Percentiles rank a stretch among this genome's conserved stretches.
Conservation (phyloP, 2,888 invertebrate genomes). For the Falcaria lacertinaria region DNA sequence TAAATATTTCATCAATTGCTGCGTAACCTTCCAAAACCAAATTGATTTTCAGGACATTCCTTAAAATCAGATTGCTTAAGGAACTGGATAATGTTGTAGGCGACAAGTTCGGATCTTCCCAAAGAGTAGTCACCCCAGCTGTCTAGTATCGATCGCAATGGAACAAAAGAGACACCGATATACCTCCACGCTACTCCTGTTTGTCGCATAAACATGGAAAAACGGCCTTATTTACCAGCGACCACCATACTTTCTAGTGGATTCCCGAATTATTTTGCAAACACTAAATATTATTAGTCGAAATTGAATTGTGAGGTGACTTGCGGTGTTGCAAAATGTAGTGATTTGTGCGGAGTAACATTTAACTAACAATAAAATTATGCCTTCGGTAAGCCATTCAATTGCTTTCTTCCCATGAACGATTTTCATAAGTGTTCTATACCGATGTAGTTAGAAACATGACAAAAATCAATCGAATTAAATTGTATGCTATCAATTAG, state of each 20-base stretch:
- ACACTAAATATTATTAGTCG: slow-evolving; percentile 8
- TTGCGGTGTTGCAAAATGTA: slow-evolving; percentile 18
- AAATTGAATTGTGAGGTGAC: neutral
- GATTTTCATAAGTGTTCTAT: neutral
- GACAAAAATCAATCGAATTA: no score
- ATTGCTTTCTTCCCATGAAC: neutral
- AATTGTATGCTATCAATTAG: no score
- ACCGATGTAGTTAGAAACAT: no score
- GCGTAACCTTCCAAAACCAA: no score
- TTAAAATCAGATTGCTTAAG: no score
- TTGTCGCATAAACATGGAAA: slow-evolving; percentile 73
- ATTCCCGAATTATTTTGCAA: slow-evolving; percentile 15
- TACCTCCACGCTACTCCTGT: slow-evolving; percentile 49
- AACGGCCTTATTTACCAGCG: slow-evolving; percentile 52
- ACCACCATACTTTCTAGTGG: slow-evolving; percentile 29
- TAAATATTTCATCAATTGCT: no score
- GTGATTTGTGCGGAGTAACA: neutral
- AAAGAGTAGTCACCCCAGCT: slow-evolving; percentile 55
- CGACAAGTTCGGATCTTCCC: neutral
- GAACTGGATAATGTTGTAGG: neutral
- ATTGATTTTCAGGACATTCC: no score
- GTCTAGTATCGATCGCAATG: slow-evolving; percentile 60
- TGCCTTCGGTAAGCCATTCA: neutral
- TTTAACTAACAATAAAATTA: neutral
- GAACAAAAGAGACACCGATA: slow-evolving; percentile 53